Percentiles rank a stretch among this genome's conserved stretches.
These are phyloP conservation scores for Alcis repandata DNA, from an alignment of 2,888 invertebrate species.

Conservation along the genomic window DNA sequence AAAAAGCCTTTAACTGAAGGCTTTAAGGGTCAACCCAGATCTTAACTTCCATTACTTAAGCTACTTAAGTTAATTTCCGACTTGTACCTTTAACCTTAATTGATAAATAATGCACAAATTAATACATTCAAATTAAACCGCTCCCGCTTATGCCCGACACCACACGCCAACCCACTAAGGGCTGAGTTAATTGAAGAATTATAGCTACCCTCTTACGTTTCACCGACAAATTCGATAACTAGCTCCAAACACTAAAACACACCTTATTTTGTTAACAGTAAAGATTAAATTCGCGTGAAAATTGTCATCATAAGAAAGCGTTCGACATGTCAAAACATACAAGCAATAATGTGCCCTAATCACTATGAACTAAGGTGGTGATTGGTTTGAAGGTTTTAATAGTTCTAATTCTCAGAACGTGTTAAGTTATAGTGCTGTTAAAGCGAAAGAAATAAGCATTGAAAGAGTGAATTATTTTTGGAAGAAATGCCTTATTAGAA, in stretches of 20 bases:
- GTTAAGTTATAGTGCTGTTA: slow-evolving; percentile 35
- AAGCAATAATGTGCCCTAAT: slow-evolving; percentile 8
- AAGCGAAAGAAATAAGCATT: slow-evolving; percentile 36
- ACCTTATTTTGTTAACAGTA: slow-evolving; percentile 47
- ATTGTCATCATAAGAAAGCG: slow-evolving; percentile 16
- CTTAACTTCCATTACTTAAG: not conserved
- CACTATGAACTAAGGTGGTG: not conserved
- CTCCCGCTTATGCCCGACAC: slow-evolving; percentile 38
- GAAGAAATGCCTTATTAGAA: slow-evolving; percentile 22
- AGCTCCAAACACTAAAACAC: slow-evolving; percentile 49
- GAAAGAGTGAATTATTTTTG: slow-evolving; percentile 33
- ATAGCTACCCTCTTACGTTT: slow-evolving; percentile 68
- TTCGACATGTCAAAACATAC: slow-evolving; percentile 19
- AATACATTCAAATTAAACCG: slow-evolving; percentile 22
- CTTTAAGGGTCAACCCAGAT: not conserved
- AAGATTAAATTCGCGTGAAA: slow-evolving; percentile 32
- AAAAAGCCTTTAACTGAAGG: not conserved
- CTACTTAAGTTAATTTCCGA: not conserved
- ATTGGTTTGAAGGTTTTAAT: not conserved
- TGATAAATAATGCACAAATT: slow-evolving; percentile 5
- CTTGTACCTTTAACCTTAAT: not conserved
- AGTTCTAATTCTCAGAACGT: slow-evolving; percentile 19
- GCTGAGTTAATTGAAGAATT: slow-evolving; percentile 75
- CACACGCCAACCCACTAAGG: slow-evolving; percentile 50
- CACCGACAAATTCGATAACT: slow-evolving; percentile 58